Conservation (phyloP, 2,888 invertebrate genomes). For the Protonemura montana region DNA sequence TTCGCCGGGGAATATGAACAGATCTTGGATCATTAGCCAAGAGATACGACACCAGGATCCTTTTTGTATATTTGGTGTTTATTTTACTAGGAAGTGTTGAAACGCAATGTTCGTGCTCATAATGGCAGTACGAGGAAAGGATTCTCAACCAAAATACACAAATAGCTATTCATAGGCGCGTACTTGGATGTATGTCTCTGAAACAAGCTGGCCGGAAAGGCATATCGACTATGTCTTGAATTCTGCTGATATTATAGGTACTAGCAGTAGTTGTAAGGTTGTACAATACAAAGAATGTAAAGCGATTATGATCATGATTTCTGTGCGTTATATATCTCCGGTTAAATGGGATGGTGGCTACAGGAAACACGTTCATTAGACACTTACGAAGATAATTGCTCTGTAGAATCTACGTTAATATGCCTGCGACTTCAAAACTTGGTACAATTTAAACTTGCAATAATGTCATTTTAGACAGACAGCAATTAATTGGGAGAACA, state of each 20-base stretch:
- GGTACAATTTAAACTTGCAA: neutral
- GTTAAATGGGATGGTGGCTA: neutral
- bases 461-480: neutral
- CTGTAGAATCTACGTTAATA: neutral
- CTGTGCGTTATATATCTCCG: neutral
- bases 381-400: neutral
- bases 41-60: neutral
- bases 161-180: neutral
- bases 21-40: neutral
- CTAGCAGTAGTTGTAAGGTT: neutral
- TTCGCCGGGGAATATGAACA: neutral
- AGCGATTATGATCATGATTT: neutral
- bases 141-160: neutral
- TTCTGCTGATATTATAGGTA: neutral
- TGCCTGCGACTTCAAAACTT: neutral
- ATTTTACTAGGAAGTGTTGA: constrained; percentile 4
- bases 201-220: neutral
- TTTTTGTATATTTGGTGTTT: neutral
- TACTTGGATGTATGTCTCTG: neutral
- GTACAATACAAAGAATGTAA: neutral
- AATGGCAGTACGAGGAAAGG: neutral
- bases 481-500: constrained; percentile 7
- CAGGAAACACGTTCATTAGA: neutral
- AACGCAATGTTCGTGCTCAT: neutral
- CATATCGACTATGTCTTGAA: neutral